phyloP scores from a whole-genome alignment of 2,888 invertebrate species.

The Strigamia crassipes region DNA sequence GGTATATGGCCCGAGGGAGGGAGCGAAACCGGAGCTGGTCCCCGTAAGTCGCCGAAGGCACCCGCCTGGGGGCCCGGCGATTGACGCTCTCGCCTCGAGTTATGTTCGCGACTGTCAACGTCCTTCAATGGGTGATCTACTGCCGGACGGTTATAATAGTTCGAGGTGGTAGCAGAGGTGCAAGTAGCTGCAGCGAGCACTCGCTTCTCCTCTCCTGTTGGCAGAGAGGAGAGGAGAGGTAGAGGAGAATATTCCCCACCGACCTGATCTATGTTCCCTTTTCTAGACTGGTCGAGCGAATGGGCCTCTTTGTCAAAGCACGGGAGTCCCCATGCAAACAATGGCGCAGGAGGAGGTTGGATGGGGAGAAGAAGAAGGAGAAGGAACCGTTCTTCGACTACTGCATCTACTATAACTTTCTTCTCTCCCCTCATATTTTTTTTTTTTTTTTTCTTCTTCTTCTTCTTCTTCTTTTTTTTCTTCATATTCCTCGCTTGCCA shows the following conservation, averaged over 20 bases:
- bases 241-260: not conserved
- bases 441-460: not conserved
- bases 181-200: not conserved
- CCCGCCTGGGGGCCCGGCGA: not conserved
- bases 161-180: not conserved
- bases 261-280: constrained; percentile 4
- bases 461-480: not conserved
- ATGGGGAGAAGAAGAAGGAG: not conserved
- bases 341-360: not conserved
- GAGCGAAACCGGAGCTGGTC: constrained; percentile 10
- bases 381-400: not conserved
- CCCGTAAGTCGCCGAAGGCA: not conserved
- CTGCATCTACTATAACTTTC: constrained; percentile 4
- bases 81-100: not conserved
- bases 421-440: not conserved
- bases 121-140: constrained; percentile 20
- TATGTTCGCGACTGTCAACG: constrained; percentile 36
- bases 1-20: not conserved
- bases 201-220: not conserved
- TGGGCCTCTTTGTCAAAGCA: constrained; percentile 14
- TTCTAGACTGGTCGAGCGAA: constrained; percentile 2
- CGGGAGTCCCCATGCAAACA: constrained; percentile 24
- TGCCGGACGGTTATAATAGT: not conserved
- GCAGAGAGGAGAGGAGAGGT: not conserved
- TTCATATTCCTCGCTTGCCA: not conserved